Evolutionary conservation across 2,888 invertebrate species (phyloP), one percentile per base, ranked within the genome.

Genomic region (Lasioglossum figueresi): DNA sequence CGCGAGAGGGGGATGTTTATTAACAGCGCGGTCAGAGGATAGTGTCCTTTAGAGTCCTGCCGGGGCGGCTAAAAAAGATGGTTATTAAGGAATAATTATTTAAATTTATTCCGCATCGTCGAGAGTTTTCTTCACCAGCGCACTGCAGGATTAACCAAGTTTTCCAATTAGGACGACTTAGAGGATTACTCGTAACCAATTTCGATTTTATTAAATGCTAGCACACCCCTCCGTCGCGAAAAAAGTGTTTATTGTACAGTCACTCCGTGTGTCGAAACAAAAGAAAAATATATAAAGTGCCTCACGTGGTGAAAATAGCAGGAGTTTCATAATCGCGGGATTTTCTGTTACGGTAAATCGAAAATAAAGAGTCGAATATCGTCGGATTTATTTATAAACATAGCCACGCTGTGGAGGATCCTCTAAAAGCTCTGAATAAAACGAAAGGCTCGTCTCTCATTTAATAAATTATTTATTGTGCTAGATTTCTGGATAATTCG

Each of bases 121-220:
- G 59, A 59, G 59, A 59, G 59, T 59, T 59, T 59, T 59, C 59
- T 59, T 59, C 59, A 16, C 59, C 59, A 16, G 59, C 31, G 59
- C 59, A 27, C 16, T 14, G 27, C 8, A 27, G 59, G 59, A 59
- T 59, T 59, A 59, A 59, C 27, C 59, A 59, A 59, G 27, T 59
- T 59, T 59, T 59, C 59, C 59, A 59, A 59, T 59, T 59, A 59
- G 59, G 27, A 59, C 59, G 59, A 59, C 59, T 59, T 59, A 31
- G 59, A 59, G 59, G 59, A 59, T 59, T 59, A 59, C 59, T 27
- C 59, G 59, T 59, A 40, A 72, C 43, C 45, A 59, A 31, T 12
- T 59, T 59, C 59, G 59, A 59, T 59, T 59, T 59, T 59, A 59
- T 59, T 59, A 59, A 59, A 59, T 27, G 16, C 59, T 12, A 14